Base-by-base conservation (phyloP, 2,888 invertebrate species). In the Eupithecia insigniata region DNA sequence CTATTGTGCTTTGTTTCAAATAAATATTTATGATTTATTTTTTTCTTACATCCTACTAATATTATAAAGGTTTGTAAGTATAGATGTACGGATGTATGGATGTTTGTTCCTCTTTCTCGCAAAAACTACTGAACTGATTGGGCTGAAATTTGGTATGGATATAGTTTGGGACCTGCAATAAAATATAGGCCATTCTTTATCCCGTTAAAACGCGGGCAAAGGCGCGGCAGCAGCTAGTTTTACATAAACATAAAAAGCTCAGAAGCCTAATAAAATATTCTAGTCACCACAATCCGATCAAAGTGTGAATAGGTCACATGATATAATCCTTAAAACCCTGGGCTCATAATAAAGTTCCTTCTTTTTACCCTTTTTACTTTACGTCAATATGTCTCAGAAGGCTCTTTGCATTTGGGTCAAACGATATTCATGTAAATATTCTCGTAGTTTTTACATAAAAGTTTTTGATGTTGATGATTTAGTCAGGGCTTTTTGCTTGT, bases 291-390 rank as follows among this genome's bases (percentile, higher is more conserved):
- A 22, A 10, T 61, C 76, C 76, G 79, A 78, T 78, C 74, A 76
- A 76, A 76, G 75, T 75, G 74, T 74, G 76, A 79, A 76, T 71
- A 75, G 79, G 78, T 77, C 72, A 62, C 69, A 74, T 72, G 66
- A 77, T 72, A 76, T 75, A 74, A 77, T 69, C 74, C 71, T n/a
- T 73, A 73, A 76, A 72, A 75, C 73, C 75, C 77, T 68, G 70
- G 39, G 61, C 72, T 6, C 75, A 68, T 75, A 72, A 78, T 79
- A 79, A 78, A 78, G 79, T 77, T 74, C 73, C 73, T 72, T 75
- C 76, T 77, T 78, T 79, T 77, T 76, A 74, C 76, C 78, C 77
- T 76, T 75, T 77, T 76, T 79, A 76, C 75, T 78, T 79, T 78
- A 77, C 76, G 77, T 77, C 79, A 79, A 77, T 77, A 78, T 78